Conservation (phyloP, 2,113 vertebrate species). For the Hemibagrus wyckioides region DNA sequence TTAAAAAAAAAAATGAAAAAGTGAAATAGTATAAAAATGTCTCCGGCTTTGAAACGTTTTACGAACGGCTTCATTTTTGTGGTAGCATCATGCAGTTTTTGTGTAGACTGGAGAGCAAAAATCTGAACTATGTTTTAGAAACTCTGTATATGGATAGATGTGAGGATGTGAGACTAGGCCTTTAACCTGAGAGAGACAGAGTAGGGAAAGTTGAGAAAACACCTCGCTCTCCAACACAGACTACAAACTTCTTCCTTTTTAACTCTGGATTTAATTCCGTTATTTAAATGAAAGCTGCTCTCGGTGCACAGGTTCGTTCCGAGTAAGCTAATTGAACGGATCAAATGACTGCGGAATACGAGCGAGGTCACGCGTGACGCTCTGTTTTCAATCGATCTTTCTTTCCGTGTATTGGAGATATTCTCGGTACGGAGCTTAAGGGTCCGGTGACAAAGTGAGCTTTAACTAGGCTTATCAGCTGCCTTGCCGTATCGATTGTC, state of each 20-base stretch:
- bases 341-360: conserved; percentile 51
- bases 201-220: neutral
- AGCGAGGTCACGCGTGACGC: conserved; percentile 51
- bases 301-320: conserved; percentile 29
- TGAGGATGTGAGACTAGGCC: neutral
- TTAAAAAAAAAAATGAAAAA: neutral
- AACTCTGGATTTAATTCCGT: conserved; percentile 36
- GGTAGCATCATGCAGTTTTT: neutral
- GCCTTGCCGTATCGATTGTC: conserved; percentile 55
- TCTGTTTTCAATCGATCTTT: conserved; percentile 54
- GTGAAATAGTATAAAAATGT: neutral
- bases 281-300: conserved; percentile 46
- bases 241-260: conserved; percentile 34
- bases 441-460: conserved; percentile 54
- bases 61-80: neutral
- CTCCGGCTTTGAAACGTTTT: neutral
- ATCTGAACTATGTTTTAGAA: neutral
- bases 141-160: neutral
- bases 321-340: conserved; percentile 55
- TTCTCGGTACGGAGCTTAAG: conserved; percentile 48
- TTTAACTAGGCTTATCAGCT: conserved; percentile 56
- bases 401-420: conserved; percentile 48
- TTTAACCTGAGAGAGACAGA: neutral
- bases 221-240: neutral
- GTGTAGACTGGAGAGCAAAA: neutral